A percentile compares a stretch with the other conserved stretches of the same genome.
phyloP scores from a whole-genome alignment of 2,113 vertebrate species.

The Notarius quadriscutis region DNA sequence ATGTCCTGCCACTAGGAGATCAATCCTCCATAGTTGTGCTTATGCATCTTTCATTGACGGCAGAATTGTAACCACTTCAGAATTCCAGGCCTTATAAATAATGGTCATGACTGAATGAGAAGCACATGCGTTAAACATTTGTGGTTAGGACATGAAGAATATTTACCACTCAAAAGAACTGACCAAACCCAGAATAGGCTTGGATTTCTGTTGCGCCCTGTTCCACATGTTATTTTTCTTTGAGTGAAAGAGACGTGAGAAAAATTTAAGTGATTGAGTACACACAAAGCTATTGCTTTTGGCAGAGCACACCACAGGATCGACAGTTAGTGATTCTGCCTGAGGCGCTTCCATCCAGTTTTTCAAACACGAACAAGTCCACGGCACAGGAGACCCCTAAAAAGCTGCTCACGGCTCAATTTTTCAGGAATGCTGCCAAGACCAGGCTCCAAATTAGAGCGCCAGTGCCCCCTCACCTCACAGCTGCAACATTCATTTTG shows the following conservation, averaged over 20 bases:
- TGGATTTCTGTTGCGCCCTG: not conserved
- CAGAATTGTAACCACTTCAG: not conserved
- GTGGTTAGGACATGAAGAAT: not conserved
- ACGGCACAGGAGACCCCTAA: slow-evolving; percentile 41
- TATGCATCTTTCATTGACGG: not conserved
- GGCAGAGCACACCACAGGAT: slow-evolving; percentile 22
- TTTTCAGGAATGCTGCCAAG: slow-evolving; percentile 48
- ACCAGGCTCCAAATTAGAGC: slow-evolving; percentile 51
- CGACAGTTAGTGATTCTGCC: slow-evolving; percentile 39
- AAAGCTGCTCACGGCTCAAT: slow-evolving; percentile 28
- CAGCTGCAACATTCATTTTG: slow-evolving; percentile 53
- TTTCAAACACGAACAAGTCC: slow-evolving; percentile 41
- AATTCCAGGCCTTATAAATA: not conserved
- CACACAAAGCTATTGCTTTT: slow-evolving; percentile 24
- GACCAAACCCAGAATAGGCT: not conserved
- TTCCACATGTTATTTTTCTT: not conserved
- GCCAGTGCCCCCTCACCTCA: slow-evolving; percentile 39
- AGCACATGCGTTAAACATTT: not conserved
- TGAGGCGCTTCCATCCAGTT: slow-evolving; percentile 41
- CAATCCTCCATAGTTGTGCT: not conserved
- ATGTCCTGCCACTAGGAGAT: not conserved
- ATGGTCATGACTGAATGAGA: not conserved
- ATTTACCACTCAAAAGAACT: not conserved
- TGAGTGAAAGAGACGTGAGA: slow-evolving; percentile 16
- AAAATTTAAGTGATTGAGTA: slow-evolving; percentile 36